phyloP scores from a whole-genome alignment of 2,888 invertebrate species.

The Spilarctia lutea region DNA sequence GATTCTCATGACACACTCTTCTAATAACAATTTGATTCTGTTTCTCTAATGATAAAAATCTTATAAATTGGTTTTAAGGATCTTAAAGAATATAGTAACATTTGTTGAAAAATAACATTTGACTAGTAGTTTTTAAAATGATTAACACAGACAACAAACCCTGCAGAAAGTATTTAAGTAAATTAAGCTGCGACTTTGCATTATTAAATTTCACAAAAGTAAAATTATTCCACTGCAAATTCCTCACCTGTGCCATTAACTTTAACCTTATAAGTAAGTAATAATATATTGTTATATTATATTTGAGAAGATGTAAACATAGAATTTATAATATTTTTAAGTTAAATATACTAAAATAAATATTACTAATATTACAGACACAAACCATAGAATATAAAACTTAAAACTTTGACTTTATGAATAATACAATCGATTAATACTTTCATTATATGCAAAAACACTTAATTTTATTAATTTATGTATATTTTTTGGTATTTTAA shows the following conservation, averaged over 20 bases:
- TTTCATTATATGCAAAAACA: slow-evolving; percentile 44
- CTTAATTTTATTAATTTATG: slow-evolving; percentile 21
- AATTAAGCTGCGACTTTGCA: slow-evolving; percentile 33
- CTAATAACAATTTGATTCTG: background rate
- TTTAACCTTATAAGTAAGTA: background rate
- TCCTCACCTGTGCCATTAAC: slow-evolving; percentile 28
- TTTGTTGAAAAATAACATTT: slow-evolving; percentile 42
- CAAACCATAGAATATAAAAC: slow-evolving; percentile 4
- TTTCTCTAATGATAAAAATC: slow-evolving; percentile 10
- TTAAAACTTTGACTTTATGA: slow-evolving; percentile 15
- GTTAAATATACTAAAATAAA: slow-evolving; percentile 39
- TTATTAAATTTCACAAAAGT: slow-evolving; percentile 13
- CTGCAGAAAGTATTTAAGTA: slow-evolving; percentile 63
- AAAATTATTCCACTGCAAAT: slow-evolving; percentile 40
- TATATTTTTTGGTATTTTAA: slow-evolving; percentile 49
- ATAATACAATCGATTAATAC: slow-evolving; percentile 30
- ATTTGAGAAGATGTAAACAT: slow-evolving; percentile 37
- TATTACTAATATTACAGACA: slow-evolving; percentile 8
- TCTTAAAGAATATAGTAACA: slow-evolving; percentile 30
- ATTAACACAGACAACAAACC: slow-evolving; percentile 72
- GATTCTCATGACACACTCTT: background rate
- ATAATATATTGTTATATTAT: background rate
- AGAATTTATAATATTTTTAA: slow-evolving; percentile 45
- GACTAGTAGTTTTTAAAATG: slow-evolving; percentile 61
- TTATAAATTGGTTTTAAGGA: slow-evolving; percentile 23